A percentile compares a stretch with the other conserved stretches of the same genome.
Conservation (phyloP, 2,888 invertebrate species). For the Tetramorium bicarinatum region DNA sequence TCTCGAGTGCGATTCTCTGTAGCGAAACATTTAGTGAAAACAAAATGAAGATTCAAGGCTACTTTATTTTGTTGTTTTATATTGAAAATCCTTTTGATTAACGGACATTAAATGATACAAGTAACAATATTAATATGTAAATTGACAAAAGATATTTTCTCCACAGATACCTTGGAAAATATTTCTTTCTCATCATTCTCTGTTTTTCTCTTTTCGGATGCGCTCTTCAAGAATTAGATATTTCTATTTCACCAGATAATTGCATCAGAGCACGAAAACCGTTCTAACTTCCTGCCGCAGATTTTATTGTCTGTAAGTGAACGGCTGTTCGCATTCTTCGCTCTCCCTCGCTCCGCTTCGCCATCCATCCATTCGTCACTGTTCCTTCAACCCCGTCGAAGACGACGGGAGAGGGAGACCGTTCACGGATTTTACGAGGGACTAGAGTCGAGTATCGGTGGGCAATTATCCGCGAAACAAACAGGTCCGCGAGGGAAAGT, state of each 20-base stretch:
- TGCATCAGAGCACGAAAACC: conserved; percentile 12
- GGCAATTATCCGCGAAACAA: conserved; percentile 80
- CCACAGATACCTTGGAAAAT: neutral
- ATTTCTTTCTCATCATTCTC: neutral
- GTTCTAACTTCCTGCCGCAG: conserved; percentile 17
- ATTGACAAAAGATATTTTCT: neutral
- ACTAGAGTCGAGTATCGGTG: conserved; percentile 77
- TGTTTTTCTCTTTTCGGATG: neutral
- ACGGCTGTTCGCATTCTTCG: conserved; percentile 23
- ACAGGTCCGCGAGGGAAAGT: conserved; percentile 77
- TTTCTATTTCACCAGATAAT: conserved; percentile 26
- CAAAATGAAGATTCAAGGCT: neutral
- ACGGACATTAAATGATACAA: neutral
- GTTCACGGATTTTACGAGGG: conserved; percentile 77
- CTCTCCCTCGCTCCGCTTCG: conserved; percentile 13
- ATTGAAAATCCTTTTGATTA: neutral
- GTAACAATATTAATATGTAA: conserved; percentile 2
- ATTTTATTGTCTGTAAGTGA: conserved; percentile 45
- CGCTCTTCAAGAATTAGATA: conserved; percentile 9
- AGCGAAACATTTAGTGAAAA: neutral
- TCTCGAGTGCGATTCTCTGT: neutral
- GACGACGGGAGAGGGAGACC: conserved; percentile 64
- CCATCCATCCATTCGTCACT: conserved; percentile 8
- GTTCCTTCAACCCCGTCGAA: conserved; percentile 57
- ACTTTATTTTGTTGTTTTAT: neutral